Percentiles rank a stretch among this genome's conserved stretches.
Conservation (phyloP, 2,888 invertebrate genomes). For the Sclerodermus sp. region DNA sequence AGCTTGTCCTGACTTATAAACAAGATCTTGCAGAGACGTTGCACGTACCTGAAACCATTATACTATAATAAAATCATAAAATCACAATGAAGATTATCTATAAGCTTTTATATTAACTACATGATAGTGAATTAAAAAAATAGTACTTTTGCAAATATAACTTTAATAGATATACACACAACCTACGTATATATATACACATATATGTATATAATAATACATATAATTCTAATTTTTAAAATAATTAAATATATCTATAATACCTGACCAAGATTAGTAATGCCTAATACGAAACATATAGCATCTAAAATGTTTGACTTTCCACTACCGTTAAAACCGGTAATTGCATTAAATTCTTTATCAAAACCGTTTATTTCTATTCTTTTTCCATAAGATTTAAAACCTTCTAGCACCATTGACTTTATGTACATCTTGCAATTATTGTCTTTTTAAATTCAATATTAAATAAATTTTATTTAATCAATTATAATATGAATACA, state of each 20-base stretch:
- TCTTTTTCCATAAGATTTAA: conserved; percentile 94
- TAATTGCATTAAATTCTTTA: conserved; percentile 94
- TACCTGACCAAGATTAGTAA: conserved; percentile 88
- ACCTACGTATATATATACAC: too few species aligned
- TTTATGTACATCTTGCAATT: conserved; percentile 92
- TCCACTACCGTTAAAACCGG: conserved; percentile 96
- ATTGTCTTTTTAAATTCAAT: too few species aligned
- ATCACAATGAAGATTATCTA: background rate
- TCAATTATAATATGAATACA: too few species aligned
- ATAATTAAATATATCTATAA: too few species aligned
- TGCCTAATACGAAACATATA: conserved; percentile 96
- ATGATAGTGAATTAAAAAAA: background rate
- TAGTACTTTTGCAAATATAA: conserved; percentile 2
- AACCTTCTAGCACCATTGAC: conserved; percentile 90
- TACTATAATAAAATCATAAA: background rate
- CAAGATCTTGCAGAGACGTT: conserved; percentile 86
- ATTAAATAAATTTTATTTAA: too few species aligned
- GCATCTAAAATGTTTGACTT: conserved; percentile 97
- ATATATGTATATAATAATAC: too few species aligned
- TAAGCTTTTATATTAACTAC: background rate
- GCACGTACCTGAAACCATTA: conserved; percentile 75
- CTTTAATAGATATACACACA: too few species aligned
- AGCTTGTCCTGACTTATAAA: conserved; percentile 97
- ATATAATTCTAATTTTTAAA: too few species aligned
- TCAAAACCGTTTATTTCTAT: conserved; percentile 93